A percentile compares a stretch with the other conserved stretches of the same genome.
phyloP scores from a whole-genome alignment of 1,140 invertebrate genomes.

The Brachionus asplanchnoidis region DNA sequence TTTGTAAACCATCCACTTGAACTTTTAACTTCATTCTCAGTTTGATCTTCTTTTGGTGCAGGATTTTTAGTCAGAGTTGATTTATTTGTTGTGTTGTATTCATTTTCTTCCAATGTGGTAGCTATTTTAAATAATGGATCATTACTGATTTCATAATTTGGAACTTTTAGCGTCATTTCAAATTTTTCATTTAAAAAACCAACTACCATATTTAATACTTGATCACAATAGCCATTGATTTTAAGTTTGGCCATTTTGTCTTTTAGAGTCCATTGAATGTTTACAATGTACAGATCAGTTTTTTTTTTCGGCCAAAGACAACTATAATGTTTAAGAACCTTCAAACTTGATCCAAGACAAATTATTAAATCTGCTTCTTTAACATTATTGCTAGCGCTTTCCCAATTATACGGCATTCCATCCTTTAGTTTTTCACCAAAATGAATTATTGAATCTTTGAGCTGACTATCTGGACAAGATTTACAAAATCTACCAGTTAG shows the following conservation, averaged over 20 bases:
- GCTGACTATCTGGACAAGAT: not conserved
- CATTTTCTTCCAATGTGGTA: not conserved
- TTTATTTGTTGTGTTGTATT: slow-evolving; percentile 7
- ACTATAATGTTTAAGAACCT: slow-evolving; percentile 67
- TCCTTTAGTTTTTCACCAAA: slow-evolving; percentile 34
- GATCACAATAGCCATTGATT: slow-evolving; percentile 39
- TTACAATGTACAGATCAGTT: slow-evolving; percentile 70
- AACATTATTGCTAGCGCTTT: not conserved
- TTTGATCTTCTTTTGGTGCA: not conserved
- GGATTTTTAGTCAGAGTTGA: not conserved
- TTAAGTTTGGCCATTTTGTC: slow-evolving; percentile 57
- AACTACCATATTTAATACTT: not conserved
- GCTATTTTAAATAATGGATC: slow-evolving; percentile 20
- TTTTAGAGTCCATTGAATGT: slow-evolving; percentile 93
- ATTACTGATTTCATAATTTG: not conserved
- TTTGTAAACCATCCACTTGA: slow-evolving; percentile 3
- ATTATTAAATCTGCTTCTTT: slow-evolving; percentile 84
- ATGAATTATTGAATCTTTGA: slow-evolving; percentile 39
- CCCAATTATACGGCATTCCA: slow-evolving; percentile 37
- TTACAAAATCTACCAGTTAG: slow-evolving; percentile 6
- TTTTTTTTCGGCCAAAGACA: slow-evolving; percentile 67
- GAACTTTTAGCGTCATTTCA: not conserved
- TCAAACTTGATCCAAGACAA: slow-evolving; percentile 87
- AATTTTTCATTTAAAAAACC: not conserved
- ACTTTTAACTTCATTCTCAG: not conserved